Base-by-base conservation (phyloP, 2,797 vertebrate species). In the Fistularia tabacaria region DNA sequence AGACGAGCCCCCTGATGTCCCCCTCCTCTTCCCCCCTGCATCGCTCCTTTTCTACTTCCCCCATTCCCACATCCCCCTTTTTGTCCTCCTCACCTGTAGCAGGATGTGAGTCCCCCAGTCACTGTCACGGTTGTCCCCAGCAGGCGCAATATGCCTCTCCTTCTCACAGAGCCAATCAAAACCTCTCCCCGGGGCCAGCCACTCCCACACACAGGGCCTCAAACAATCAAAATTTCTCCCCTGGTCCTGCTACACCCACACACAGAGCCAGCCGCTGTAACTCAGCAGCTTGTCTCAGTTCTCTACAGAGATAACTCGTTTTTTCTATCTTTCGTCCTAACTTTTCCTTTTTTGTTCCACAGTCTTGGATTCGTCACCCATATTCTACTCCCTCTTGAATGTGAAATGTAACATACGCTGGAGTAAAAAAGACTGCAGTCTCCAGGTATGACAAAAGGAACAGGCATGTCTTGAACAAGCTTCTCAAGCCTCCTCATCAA, bases 1-100 rank as follows among this genome's bases (percentile, higher is more conserved):
- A 99, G 84, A 94, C 93, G 1, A 98, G 94, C 79, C 95, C 96
- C 38, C 94, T 94, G 60, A 83, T 93, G 57, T 94, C 95, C 0
- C 92, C 94, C 0, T 74, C 92, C 0, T 83, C 93, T 0, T 94
- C 95, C 0, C 93, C 94, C 0, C 87, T 93, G 49, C 94, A 96
- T 73, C 91, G 85, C 51, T 91, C 91, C 74, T 91, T 90, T 81
- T 90, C 90, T 36, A 61, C 87, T 46, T 88, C 88, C 38, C 87
- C 88, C 0, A 45, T 76, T 9, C 88, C 88, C 3, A 89, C 87
- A 1, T 88, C 86, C 40, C 83, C 77, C 0, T 66, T 89, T 43
- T 79, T 85, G 46, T 87, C 79, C 49, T 85, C 86, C 51, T 85
- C 76, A 14, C 84, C 71, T 45, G 79, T 57, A 41, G 85, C 66